Conservation (phyloP, 2,888 invertebrate species). For the Protula sp. region DNA sequence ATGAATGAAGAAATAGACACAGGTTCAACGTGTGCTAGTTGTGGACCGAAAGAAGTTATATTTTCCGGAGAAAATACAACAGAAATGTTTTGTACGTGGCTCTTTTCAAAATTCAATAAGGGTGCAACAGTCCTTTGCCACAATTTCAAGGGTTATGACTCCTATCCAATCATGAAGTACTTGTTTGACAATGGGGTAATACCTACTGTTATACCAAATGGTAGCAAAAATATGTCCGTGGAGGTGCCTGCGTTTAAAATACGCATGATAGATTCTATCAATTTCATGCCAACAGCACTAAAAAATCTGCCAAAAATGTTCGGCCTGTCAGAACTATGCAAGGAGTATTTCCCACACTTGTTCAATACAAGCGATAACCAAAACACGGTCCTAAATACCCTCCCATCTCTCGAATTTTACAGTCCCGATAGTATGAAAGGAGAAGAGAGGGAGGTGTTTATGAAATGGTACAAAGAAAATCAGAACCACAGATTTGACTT, state of each 20-base stretch:
- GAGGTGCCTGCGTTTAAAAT: neutral
- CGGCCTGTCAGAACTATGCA: constrained; percentile 1
- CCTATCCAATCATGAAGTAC: neutral
- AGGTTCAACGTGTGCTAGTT: too few species aligned
- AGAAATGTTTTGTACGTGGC: neutral
- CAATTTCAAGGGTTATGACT: neutral
- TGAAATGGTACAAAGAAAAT: neutral
- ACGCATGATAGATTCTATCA: neutral
- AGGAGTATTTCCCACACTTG: constrained; percentile 2
- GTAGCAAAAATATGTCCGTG: neutral
- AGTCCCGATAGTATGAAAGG: constrained; percentile 1
- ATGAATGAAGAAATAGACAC: too few species aligned
- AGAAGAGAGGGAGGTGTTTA: neutral
- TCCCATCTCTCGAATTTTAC: neutral
- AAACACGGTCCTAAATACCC: neutral
- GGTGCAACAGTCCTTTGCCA: neutral
- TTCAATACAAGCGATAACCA: neutral
- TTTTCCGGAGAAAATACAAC: too few species aligned
- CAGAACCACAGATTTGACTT: neutral
- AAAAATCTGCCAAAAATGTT: neutral
- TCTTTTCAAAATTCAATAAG: neutral
- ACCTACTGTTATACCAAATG: neutral
- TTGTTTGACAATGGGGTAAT: neutral
- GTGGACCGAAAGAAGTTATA: too few species aligned
- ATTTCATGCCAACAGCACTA: neutral